Base-by-base conservation (phyloP, 1,140 invertebrate species). In the Drosophila funebris region DNA sequence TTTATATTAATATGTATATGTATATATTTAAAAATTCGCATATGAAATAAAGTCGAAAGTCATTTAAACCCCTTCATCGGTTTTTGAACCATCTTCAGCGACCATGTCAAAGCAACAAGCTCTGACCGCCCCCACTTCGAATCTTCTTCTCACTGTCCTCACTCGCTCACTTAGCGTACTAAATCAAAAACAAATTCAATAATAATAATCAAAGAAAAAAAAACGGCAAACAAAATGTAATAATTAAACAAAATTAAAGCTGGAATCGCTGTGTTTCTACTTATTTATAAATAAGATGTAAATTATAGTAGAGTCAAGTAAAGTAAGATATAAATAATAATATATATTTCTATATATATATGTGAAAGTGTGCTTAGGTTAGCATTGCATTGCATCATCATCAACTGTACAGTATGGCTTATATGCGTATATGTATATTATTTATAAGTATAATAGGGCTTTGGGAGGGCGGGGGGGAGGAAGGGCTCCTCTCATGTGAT, bases 1-100 rank as follows among this genome's bases (percentile, higher is more conserved):
- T 85, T 76, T 90, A 67, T 63, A 76, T 90, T 62, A 67, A 54
- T 71, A 69, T 68, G 39, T 71, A 60, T 87, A 70, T 66, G 56
- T 88, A 82, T 81, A 78, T 74, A 66, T 63, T 73, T 78, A 78
- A 85, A 52, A 88, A 88, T 88, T 88, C 79, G 83, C 83, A 73
- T 88, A 76, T 83, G 76, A 88, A 87, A 87, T 82, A 83, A 82
- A 78, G 76, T 84, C 63, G 46, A 83, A 88, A 83, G 76, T 89
- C 69, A 75, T 76, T 73, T 73, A 79, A 81, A 48, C 57, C 46
- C 37, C 39, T 44, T 78, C 48, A 44, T 20, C 20, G 61, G 27
- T 36, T 60, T 29, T 22, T 36, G 11, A 39, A 48, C 44, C 60
- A 66, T 39, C 44, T 50, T 50, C 43, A 62, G 57, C 39, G 56